phyloP scores from a whole-genome alignment of 2,113 vertebrate genomes.

The Puffinus mauretanicus region DNA sequence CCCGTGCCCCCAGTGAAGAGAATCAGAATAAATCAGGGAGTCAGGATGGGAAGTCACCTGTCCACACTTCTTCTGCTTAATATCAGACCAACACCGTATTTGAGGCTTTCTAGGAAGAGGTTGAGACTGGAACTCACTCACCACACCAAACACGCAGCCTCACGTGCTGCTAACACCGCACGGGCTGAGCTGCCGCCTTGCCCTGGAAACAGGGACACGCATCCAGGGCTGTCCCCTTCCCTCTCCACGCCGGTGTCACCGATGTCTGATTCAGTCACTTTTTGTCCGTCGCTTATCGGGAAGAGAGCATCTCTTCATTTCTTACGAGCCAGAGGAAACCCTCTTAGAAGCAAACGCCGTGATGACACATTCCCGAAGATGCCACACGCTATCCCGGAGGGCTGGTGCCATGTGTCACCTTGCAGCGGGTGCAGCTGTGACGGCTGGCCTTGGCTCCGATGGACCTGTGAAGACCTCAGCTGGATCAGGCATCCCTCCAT shows the following conservation, averaged over 20 bases:
- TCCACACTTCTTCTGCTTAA: neutral
- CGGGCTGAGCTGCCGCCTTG: neutral
- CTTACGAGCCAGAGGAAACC: neutral
- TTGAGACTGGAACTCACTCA: neutral
- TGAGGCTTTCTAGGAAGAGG: neutral
- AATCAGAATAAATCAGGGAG: neutral
- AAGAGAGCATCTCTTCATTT: neutral
- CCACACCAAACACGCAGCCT: neutral
- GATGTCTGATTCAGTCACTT: neutral
- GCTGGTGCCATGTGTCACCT: neutral
- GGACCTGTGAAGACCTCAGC: neutral
- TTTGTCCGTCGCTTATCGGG: rapidly evolving
- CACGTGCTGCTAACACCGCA: rapidly evolving
- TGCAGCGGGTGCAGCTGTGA: neutral
- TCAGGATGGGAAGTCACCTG: neutral
- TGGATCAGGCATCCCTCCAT: neutral
- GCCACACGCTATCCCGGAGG: neutral
- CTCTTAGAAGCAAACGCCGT: neutral
- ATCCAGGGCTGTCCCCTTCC: neutral
- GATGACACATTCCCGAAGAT: neutral
- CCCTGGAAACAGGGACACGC: neutral
- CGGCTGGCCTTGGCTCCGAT: neutral
- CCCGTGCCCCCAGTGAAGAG: neutral
- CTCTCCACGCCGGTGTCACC: neutral
- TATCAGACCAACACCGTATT: neutral